Conservation (phyloP, 2,113 vertebrate genomes). For the Ahaetulla prasina region DNA sequence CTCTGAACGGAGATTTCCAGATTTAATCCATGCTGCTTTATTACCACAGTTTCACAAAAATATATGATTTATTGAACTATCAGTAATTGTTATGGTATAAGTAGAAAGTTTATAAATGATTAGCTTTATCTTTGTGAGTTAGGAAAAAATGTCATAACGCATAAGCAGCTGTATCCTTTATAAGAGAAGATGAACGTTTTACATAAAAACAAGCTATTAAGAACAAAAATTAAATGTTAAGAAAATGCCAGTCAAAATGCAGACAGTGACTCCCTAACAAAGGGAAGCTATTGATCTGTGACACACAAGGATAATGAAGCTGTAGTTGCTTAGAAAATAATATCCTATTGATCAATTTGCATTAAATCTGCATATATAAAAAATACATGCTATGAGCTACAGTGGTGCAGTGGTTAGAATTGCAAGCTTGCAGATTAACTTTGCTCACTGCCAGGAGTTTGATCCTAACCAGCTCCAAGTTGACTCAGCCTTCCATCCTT, state of each 20-base stretch:
- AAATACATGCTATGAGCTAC: background rate
- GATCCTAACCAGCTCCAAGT: background rate
- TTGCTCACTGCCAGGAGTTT: background rate
- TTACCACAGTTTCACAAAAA: background rate
- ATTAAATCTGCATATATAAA: background rate
- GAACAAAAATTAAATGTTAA: slow-evolving; percentile 28
- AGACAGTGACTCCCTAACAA: slow-evolving; percentile 31
- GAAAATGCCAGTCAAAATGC: slow-evolving; percentile 43
- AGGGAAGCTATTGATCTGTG: slow-evolving; percentile 14
- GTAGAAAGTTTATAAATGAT: slow-evolving; percentile 30
- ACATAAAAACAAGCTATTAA: slow-evolving; percentile 29
- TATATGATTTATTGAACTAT: background rate
- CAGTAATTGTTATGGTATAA: slow-evolving; percentile 32
- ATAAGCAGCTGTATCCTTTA: slow-evolving; percentile 41
- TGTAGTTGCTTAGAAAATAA: slow-evolving; percentile 5
- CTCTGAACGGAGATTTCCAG: background rate
- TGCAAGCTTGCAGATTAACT: background rate
- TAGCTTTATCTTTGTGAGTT: slow-evolving; percentile 36
- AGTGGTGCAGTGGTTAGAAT: background rate
- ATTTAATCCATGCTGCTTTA: background rate
- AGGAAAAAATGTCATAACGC: slow-evolving; percentile 9
- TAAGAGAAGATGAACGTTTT: slow-evolving; percentile 39
- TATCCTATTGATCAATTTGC: background rate
- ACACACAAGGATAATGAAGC: slow-evolving; percentile 13
- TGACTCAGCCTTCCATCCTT: background rate